Evolutionary conservation across 2,797 vertebrate species (phyloP), one percentile per base, ranked within the genome.

Genomic region (Lacerta bilineata): DNA sequence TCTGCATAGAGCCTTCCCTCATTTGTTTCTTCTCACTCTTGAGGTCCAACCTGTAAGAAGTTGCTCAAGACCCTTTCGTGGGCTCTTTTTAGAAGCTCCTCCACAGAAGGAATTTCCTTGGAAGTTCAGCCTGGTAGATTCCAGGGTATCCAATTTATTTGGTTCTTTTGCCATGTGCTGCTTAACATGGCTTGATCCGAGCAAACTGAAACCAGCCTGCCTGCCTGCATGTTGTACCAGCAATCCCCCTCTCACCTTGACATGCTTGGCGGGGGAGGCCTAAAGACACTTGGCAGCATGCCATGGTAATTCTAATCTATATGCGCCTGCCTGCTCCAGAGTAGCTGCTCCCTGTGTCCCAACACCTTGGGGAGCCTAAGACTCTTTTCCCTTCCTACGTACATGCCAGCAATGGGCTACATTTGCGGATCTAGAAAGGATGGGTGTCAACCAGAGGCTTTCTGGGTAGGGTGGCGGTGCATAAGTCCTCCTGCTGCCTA

Each of bases 201-300:
- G 64, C 41, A 81, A 85, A 76, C 83, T 25, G n/a, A 81, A 76
- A 81, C 71, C 78, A 72, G 68, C 68, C 69, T 74, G 46, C 23
- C 71, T 27, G 33, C 88, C 36, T 89, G 88, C 88, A 81, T 81
- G 71, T 85, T 89, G 71, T 59, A 85, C 41, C 8, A 61, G 83
- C 78, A n/a, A n/a, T 8, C 71, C 78, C 33, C 83, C 78, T 81
- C 83, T 81, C 25, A 43, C 72, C 83, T 82, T 74, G 59, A 76
- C 78, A 76, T 81, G 33, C 69, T 81, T 39, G n/a, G 50, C n/a
- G 43, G 59, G 18, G 78, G 71, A 81, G 46, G 59, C 25, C 55
- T 61, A 11, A 78, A 59, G 59, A 85, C 23, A 29, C 72, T 85
- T 61, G 76, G 83, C 36, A 46, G 83, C 78, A 85, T 89, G 88